These are phyloP conservation scores for Xiphydria camelus DNA, from an alignment of 2,888 invertebrate species.

Conservation along the genomic window DNA sequence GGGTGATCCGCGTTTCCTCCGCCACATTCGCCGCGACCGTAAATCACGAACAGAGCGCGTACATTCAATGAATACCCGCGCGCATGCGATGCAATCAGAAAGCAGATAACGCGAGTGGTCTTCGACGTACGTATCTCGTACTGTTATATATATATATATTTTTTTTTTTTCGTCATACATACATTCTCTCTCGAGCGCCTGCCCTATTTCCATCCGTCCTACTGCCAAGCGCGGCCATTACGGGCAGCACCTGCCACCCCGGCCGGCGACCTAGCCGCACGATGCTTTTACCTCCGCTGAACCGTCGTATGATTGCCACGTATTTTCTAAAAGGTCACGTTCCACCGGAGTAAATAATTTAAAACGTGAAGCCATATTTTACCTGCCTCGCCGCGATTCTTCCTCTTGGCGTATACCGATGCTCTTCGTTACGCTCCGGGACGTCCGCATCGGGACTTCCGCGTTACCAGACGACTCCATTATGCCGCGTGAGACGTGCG, in stretches of 20 bases:
- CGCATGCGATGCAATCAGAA: slow-evolving; percentile 39
- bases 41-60: slow-evolving; percentile 25
- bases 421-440: too few relatives aligned
- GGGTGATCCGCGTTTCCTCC: too few relatives aligned
- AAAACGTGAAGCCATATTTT: too few relatives aligned
- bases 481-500: too few relatives aligned
- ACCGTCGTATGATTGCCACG: too few relatives aligned
- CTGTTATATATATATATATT: slow-evolving; percentile 15
- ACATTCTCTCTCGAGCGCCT: slow-evolving; percentile 8
- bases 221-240: slow-evolving; percentile 49
- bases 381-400: too few relatives aligned
- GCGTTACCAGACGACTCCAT: too few relatives aligned
- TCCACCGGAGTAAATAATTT: too few relatives aligned
- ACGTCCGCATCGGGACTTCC: too few relatives aligned
- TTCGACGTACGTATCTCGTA: slow-evolving; percentile 39
- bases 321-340: too few relatives aligned
- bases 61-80: slow-evolving; percentile 47
- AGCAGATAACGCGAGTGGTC: slow-evolving; percentile 42
- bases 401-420: too few relatives aligned
- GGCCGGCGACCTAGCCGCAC: slow-evolving; percentile 38
- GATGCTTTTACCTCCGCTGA: slow-evolving; percentile 19
- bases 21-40: slow-evolving; percentile 12
- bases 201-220: slow-evolving; percentile 20
- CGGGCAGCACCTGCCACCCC: slow-evolving; percentile 52
- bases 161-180: slow-evolving; percentile 15